phyloP scores from a whole-genome alignment of 2,797 vertebrate species.

The Dryobates pubescens region DNA sequence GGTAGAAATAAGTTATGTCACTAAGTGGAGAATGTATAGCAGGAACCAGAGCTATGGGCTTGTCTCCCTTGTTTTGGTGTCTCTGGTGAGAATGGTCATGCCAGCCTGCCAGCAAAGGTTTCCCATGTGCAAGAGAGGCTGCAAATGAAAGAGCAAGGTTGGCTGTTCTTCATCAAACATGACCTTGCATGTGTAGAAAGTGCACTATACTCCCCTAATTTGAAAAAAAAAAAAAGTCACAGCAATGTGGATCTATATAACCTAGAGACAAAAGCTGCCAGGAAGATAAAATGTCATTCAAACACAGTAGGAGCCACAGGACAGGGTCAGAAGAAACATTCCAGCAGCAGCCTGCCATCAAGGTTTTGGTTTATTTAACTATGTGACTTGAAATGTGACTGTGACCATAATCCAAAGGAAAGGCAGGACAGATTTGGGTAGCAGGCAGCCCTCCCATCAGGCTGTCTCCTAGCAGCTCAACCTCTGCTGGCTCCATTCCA shows the following conservation, averaged over 20 bases:
- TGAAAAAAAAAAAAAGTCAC: not conserved
- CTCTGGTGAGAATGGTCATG: not conserved
- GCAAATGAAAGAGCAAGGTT: not conserved
- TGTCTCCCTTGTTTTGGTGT: not conserved
- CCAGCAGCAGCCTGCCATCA: not conserved
- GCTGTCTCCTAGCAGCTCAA: not conserved
- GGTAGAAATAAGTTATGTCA: not conserved
- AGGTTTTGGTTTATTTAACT: accelerated
- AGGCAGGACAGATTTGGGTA: not conserved
- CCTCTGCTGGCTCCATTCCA: not conserved
- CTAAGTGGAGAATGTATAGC: not conserved
- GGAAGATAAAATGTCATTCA: slow-evolving; percentile 16
- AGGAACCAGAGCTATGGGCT: not conserved
- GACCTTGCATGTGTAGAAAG: not conserved
- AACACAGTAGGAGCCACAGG: not conserved
- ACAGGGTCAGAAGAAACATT: not conserved
- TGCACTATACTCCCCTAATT: not conserved
- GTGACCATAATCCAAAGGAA: not conserved
- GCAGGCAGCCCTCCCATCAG: not conserved
- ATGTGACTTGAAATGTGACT: not conserved
- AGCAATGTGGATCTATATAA: not conserved
- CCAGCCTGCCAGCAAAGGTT: not conserved
- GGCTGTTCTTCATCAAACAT: not conserved
- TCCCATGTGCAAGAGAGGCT: not conserved
- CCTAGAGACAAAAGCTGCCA: not conserved